Base-by-base conservation (phyloP, 2,888 invertebrate genomes). In the Sipha maydis region DNA sequence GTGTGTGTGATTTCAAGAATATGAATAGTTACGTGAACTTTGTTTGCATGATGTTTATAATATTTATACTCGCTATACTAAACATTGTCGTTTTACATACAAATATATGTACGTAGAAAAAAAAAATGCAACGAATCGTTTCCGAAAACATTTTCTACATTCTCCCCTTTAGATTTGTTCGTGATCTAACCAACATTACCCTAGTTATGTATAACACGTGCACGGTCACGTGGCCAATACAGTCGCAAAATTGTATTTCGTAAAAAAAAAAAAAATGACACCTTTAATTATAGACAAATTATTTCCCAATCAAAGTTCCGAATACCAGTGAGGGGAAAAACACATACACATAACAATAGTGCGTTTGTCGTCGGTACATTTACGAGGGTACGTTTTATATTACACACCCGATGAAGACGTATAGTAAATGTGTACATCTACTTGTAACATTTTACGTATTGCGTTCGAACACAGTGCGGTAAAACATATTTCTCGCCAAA, bases 401-500 rank as follows among this genome's bases (percentile, higher is more conserved):
- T 25, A 14, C 48, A 48, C 14, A 14, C 1, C 48, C 48, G 48
- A 61, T 3, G 61, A 61, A 61, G 61, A 61, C 25, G 25, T 61
- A 25, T 25, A 25, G 48, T 48, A 48, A 48, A 61, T 3, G 69
- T 69, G 28, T 69, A 28, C 11, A 69, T 69, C 28, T 61, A 25
- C 25, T 61, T 69, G 8, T 4, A 7, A 69, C n/a, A 69, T 69
- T 69, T n/a, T 69, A 25, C 69, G 38, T 41, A 80, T 80, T 80
- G 34, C 34, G 34, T 54, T 54, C 56, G 19, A 56, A 25, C 9
- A 61, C 61, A 61, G 21, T 61, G 41, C 19, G 41, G n/a, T 82
- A 69, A 28, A 48, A 69, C 48, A 82, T 31, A 21, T 83, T 79
- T 78, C 85, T 79, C 71, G 79, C 34, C 71, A 38, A 28, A 79